These are phyloP conservation scores for Meloe dianella DNA, from an alignment of 2,888 invertebrate species.

Conservation along the genomic window DNA sequence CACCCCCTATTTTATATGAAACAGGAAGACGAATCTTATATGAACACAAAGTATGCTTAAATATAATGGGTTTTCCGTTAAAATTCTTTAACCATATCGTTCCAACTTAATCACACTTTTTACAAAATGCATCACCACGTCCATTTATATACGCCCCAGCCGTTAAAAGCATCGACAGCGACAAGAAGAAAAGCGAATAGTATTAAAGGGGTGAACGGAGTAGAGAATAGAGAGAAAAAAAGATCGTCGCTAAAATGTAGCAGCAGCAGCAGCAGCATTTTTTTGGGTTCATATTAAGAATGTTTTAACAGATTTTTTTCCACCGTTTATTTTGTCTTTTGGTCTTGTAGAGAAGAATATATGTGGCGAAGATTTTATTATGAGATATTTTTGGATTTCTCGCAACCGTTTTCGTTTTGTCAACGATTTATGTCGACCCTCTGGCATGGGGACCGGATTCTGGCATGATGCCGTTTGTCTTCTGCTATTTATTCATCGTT, in stretches of 20 bases:
- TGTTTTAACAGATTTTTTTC: background rate
- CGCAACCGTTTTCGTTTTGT: conserved; percentile 4
- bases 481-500: conserved; percentile 23
- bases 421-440: conserved; percentile 5
- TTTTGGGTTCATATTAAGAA: background rate
- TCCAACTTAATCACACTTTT: conserved; percentile 17
- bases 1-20: background rate
- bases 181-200: background rate
- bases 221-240: background rate
- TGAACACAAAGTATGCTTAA: background rate
- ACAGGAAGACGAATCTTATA: conserved; percentile 7
- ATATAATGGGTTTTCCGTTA: background rate
- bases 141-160: conserved; percentile 1
- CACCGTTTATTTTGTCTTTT: background rate
- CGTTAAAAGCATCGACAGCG: background rate
- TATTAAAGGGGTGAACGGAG: background rate
- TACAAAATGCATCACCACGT: conserved; percentile 17
- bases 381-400: conserved; percentile 5
- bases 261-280: too few relatives aligned
- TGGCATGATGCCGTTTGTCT: conserved; percentile 22
- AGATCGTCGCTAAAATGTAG: background rate
- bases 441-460: conserved; percentile 1
- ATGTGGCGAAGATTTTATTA: conserved; percentile 5
- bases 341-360: background rate
- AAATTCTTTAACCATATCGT: conserved; percentile 5